Conservation (phyloP, 2,888 invertebrate genomes). For the Eilema depressum region DNA sequence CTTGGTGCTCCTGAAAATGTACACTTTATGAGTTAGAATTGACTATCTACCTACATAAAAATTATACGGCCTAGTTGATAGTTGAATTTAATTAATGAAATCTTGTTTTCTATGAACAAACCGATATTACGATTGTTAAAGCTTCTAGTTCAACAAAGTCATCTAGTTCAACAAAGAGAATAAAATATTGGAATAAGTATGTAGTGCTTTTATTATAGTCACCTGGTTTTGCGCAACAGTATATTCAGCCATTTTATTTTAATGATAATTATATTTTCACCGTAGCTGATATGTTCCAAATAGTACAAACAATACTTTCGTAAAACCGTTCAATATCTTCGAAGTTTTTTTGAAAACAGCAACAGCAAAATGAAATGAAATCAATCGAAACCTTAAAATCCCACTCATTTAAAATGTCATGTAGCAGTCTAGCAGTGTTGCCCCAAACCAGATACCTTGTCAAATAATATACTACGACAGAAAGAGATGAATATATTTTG, state of each 20-base stretch:
- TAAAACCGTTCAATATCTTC: conserved; percentile 18
- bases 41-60: conserved; percentile 9
- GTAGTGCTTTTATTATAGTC: conserved; percentile 5
- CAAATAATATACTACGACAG: background rate
- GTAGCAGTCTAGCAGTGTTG: background rate
- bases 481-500: conserved; percentile 19
- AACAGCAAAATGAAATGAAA: conserved; percentile 40
- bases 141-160: background rate
- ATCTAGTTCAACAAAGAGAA: background rate
- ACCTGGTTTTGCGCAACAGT: conserved; percentile 60
- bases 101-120: background rate
- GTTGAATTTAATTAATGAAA: background rate
- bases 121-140: background rate
- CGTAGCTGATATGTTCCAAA: conserved; percentile 14
- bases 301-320: conserved; percentile 11
- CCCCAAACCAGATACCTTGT: background rate
- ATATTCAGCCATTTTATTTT: conserved; percentile 52
- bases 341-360: conserved; percentile 40
- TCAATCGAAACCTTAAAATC: conserved; percentile 22
- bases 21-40: background rate
- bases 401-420: background rate
- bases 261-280: conserved; percentile 14
- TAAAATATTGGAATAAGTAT: background rate
- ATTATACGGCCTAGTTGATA: background rate
- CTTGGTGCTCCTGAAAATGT: conserved; percentile 89